Base-by-base conservation (phyloP, 2,797 vertebrate species). In the Mus minutoides region DNA sequence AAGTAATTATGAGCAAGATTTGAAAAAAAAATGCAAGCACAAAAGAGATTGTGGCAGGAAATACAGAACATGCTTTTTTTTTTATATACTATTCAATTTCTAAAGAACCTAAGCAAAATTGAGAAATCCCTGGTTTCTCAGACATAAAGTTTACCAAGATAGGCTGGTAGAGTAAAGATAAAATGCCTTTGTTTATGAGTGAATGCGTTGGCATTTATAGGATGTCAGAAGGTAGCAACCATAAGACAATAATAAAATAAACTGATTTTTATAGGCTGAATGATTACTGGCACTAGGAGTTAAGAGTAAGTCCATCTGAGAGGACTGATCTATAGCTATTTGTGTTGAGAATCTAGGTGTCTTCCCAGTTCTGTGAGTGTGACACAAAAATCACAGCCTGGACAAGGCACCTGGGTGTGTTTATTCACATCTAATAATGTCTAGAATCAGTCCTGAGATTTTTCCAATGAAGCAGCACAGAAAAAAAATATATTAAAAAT, bases 321-420 rank as follows among this genome's bases (percentile, higher is more conserved):
- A 91, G 16, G 73, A 14, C 31, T n/a, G 40, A 54, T 29, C 3
- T 40, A 13, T 8, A 3, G 8, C 29, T 24, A 40, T 40, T 16
- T 40, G 14, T 1, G 6, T 43, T 60, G 56, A 83, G 24, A 16
- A 17, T 43, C 8, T 29, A 46, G 8, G 16, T n/a, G 43, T 34
- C 14, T 21, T 46, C 2, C 12, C 56, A 58, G 14, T 17, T 79
- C 40, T 8, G 7, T 24, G 14, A 60, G 5, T 11, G 0, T 2
- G 37, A 67, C 17, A 24, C 22, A 34, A 16, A 76, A 56, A 26
- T 13, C 21, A 2, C 11, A 52, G 29, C 8, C n/a, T 21, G 34
- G 60, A 49, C 4, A 43, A 52, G 58, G 14, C 3, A 26, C 24
- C 6, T 16, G 22, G 24, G 40, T 19, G 49, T n/a, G 10, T 56